These are phyloP conservation scores for Hyposoter didymator DNA, from an alignment of 2,888 invertebrate species.

Conservation along the genomic window DNA sequence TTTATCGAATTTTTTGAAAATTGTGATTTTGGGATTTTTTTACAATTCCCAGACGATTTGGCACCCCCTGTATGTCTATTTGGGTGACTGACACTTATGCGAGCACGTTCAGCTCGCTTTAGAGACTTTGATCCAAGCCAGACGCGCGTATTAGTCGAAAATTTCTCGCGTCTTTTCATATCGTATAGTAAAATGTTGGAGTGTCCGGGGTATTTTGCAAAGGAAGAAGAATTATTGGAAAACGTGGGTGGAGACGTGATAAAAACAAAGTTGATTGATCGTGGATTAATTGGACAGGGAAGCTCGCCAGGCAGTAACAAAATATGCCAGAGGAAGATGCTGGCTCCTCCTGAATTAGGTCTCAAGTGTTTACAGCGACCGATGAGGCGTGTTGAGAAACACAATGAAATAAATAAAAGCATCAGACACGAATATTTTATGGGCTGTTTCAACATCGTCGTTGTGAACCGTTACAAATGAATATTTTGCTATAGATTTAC, in stretches of 20 bases:
- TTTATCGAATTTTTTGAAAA: background rate
- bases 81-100: slow-evolving; percentile 60
- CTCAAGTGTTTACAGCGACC: background rate
- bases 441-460: background rate
- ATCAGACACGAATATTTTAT: background rate
- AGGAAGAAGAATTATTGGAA: slow-evolving; percentile 22
- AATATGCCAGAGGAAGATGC: background rate
- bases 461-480: background rate
- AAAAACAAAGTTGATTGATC: slow-evolving; percentile 49
- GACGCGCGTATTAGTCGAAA: slow-evolving; percentile 26
- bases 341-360: background rate
- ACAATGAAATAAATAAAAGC: background rate
- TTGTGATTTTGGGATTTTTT: background rate
- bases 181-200: slow-evolving; percentile 48
- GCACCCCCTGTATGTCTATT: slow-evolving; percentile 11
- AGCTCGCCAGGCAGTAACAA: slow-evolving; percentile 8
- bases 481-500: background rate
- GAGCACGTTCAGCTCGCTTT: slow-evolving; percentile 1
- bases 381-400: background rate
- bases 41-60: background rate
- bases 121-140: slow-evolving; percentile 52
- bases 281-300: slow-evolving; percentile 30
- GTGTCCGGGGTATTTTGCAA: slow-evolving; percentile 38
- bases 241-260: slow-evolving; percentile 26
- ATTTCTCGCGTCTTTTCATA: slow-evolving; percentile 47